These are phyloP conservation scores for Rhopilema esculentum DNA, from an alignment of 30 jellyfish, hydroid and myxozoan genomes.

Conservation along the genomic window DNA sequence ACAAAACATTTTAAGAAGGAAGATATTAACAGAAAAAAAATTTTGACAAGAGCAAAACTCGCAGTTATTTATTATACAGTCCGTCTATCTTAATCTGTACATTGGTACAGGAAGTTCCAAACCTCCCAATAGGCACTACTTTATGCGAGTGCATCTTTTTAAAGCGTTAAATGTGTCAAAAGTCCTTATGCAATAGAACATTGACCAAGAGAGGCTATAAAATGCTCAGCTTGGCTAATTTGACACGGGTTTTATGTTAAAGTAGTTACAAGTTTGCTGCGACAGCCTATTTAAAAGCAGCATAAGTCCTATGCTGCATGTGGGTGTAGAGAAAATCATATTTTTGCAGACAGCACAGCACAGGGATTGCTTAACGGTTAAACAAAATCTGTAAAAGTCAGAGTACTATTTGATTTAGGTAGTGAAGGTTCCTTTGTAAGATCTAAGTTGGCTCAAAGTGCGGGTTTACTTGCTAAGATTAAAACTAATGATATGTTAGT, in stretches of 20 bases:
- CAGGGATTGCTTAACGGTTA: constrained; percentile 1
- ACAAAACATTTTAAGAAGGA: too few species aligned
- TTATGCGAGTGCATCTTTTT: not conserved
- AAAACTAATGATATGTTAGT: not conserved
- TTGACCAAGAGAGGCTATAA: too few species aligned
- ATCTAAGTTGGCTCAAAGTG: not conserved
- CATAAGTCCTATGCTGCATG: constrained; percentile 11
- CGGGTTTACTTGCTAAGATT: constrained; percentile 8
- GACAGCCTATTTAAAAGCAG: not conserved
- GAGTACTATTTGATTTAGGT: constrained; percentile 10
- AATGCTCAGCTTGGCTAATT: not conserved
- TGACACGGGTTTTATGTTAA: not conserved
- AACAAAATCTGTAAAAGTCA: not conserved
- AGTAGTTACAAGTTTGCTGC: not conserved
- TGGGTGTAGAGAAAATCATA: not conserved
- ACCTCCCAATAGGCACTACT: too few species aligned
- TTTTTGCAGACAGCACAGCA: constrained; percentile 26
- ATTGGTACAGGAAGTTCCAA: too few species aligned
- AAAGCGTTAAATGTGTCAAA: too few species aligned
- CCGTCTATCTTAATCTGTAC: too few species aligned
- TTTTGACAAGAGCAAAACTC: too few species aligned
- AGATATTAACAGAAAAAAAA: too few species aligned
- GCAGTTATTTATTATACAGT: too few species aligned
- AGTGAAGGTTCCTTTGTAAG: constrained; percentile 1
- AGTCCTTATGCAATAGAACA: too few species aligned